Base-by-base conservation (phyloP, 2,113 vertebrate genomes). In the Polyodon spathula region DNA sequence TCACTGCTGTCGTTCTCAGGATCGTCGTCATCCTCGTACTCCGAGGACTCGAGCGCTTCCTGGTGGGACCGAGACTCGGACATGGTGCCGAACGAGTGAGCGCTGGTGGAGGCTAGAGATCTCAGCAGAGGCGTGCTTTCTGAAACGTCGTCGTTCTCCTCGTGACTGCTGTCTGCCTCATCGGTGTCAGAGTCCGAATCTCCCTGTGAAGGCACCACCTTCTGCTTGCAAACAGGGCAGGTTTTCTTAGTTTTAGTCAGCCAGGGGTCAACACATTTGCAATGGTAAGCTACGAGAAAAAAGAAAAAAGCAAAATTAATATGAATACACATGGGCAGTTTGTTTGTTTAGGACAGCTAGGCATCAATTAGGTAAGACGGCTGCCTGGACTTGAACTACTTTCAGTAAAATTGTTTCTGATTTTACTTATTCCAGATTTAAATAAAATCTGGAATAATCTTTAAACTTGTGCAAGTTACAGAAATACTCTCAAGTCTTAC, bases 211-310 rank as follows among this genome's bases (percentile, higher is more conserved):
- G 94, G 94, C 57, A 97, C 93, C 15, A 99, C 96, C 63, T 95
- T 97, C 71, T 98, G 96, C 85, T 99, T 99, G 79, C 96, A 99
- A 54, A 99, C 95, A 0, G 96, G 96, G 68, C 96, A 99, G 0
- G 93, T 99, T 74, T 97, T 97, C 70, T 97, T 98, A 15, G 94
- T 97, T 78, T 97, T 97, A 55, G 96, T 98, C 76, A 99, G 80
- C 96, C 96, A 99, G 0, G 95, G 95, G 75, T 99, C 96, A 75
- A 99, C 96, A 60, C 96, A 99, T 73, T 97, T 98, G 75, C 91
- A 95, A 76, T 99, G 96, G 77, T 98, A 99, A 0, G 95, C 95
- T 99, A 27, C 2, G 27, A 27, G 27, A 27, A 27, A n/a, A 46
- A 15, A 38, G 10, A 1, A 1, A 17, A 37, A 6, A 6, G 6